These are phyloP conservation scores for Rhadina sibilatrix DNA, from an alignment of 2,113 vertebrate species.

Conservation along the genomic window DNA sequence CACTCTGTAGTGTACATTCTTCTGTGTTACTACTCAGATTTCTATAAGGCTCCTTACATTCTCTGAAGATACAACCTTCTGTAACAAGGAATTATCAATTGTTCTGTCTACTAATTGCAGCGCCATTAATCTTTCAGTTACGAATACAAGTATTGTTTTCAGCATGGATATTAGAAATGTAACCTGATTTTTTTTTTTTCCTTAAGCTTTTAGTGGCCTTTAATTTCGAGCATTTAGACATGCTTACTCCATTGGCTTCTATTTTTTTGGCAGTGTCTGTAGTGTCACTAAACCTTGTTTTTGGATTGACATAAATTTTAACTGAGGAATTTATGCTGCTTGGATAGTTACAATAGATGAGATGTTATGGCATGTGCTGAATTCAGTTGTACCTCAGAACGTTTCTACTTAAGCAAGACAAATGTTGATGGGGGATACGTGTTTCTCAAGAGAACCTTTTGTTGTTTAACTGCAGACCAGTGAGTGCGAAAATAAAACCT, in stretches of 20 bases:
- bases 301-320: background rate
- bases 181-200: background rate
- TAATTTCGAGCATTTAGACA: background rate
- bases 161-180: background rate
- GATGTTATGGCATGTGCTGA: background rate
- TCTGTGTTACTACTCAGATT: background rate
- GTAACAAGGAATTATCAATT: background rate
- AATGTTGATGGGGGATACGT: background rate
- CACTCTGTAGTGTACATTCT: background rate
- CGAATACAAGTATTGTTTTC: background rate
- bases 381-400: background rate
- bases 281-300: background rate
- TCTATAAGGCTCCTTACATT: background rate
- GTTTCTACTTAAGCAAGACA: background rate
- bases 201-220: background rate
- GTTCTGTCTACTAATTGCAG: background rate
- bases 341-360: background rate
- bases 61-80: background rate
- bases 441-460: background rate
- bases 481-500: slow-evolving; percentile 91
- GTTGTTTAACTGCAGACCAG: slow-evolving; percentile 77
- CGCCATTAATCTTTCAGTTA: background rate
- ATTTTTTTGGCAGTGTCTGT: background rate
- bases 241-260: background rate
- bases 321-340: background rate